These are phyloP conservation scores for Cheilinus undulatus DNA, from an alignment of 2,113 vertebrate genomes.

Conservation along the genomic window DNA sequence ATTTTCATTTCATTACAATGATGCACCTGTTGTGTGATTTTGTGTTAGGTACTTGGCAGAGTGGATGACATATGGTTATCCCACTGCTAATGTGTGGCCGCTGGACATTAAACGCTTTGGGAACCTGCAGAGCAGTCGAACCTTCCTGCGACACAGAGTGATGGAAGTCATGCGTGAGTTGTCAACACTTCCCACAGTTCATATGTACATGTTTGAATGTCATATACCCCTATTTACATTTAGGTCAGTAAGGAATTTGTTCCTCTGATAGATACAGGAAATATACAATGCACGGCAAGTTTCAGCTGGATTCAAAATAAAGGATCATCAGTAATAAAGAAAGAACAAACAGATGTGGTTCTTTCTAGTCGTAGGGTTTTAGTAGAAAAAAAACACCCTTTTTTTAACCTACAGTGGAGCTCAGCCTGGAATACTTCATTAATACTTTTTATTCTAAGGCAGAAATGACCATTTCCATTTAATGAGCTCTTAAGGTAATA, in stretches of 20 bases:
- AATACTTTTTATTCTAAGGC: too few species aligned
- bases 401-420: too few species aligned
- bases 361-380: too few species aligned
- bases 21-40: slow-evolving; percentile 19
- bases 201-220: neutral
- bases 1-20: neutral
- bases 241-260: neutral
- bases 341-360: too few species aligned
- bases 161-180: slow-evolving; percentile 99
- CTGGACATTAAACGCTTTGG: slow-evolving; percentile 97
- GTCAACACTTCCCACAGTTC: neutral
- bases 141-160: slow-evolving; percentile 95
- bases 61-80: slow-evolving; percentile 96
- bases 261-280: neutral
- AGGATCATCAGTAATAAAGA: too few species aligned
- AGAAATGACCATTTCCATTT: too few species aligned
- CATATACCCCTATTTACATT: neutral
- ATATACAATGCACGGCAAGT: too few species aligned
- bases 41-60: slow-evolving; percentile 91
- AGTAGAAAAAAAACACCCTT: too few species aligned
- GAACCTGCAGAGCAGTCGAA: slow-evolving; percentile 95
- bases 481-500: too few species aligned
- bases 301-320: too few species aligned
- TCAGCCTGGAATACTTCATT: too few species aligned
- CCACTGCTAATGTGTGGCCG: slow-evolving; percentile 92